Evolutionary conservation across 2,113 vertebrate species (phyloP).

Genomic region (Etheostoma cragini): DNA sequence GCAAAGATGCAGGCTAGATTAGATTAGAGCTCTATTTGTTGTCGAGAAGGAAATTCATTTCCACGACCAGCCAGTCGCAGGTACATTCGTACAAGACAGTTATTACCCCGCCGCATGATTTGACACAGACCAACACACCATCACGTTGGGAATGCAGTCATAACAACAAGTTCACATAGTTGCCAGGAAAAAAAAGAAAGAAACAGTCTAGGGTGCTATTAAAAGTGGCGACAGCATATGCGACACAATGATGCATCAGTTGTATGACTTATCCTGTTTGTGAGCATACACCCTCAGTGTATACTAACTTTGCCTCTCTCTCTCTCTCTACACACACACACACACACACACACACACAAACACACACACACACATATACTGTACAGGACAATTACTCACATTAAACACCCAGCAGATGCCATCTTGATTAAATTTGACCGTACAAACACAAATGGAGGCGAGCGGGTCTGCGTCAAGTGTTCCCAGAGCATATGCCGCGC

Average conservation of each 20-base stretch:
- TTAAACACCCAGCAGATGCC: constrained; percentile 86
- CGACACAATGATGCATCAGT: constrained; percentile 48
- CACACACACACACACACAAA: constrained; percentile 2
- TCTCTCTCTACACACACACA: background rate
- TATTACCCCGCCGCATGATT: constrained; percentile 72
- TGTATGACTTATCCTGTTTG: constrained; percentile 36
- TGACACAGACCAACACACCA: constrained; percentile 67
- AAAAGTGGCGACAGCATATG: constrained; percentile 48
- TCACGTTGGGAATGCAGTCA: constrained; percentile 60
- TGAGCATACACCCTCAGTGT: constrained; percentile 38
- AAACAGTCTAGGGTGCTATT: constrained; percentile 48
- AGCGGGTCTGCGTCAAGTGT: constrained; percentile 74
- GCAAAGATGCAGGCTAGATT: constrained; percentile 69
- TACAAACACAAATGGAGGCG: constrained; percentile 84
- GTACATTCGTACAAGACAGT: constrained; percentile 71
- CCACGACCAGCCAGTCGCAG: constrained; percentile 66
- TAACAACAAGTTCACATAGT: constrained; percentile 51
- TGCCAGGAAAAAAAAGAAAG: background rate
- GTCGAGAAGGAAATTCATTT: constrained; percentile 76
- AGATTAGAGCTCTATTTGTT: constrained; percentile 77
- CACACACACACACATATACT: constrained; percentile 28
- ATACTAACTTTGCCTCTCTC: constrained; percentile 33
- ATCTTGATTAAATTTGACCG: constrained; percentile 86
- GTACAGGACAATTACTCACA: constrained; percentile 84
- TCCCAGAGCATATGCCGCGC: constrained; percentile 82